Evolutionary conservation across 37 sponge, comb jelly and placozoan genomes (phyloP).

Genomic region (Aplysina aerophoba): DNA sequence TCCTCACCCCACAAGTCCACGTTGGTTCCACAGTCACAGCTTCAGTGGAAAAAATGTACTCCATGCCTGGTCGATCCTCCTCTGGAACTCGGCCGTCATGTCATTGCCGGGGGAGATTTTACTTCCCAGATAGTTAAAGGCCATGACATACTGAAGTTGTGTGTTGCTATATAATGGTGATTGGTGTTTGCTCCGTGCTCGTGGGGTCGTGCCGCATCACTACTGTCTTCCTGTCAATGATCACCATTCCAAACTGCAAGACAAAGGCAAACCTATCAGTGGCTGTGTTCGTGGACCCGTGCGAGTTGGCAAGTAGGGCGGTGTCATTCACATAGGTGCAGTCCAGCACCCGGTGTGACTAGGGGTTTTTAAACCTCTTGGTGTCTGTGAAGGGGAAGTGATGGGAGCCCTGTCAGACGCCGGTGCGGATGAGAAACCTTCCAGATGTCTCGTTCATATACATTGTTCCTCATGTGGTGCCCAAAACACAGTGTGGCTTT

Average conservation of each 20-base stretch:
- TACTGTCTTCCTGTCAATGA: neutral
- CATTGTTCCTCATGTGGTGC: too few relatives aligned
- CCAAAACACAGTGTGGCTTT: neutral
- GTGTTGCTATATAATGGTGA: conserved; percentile 8
- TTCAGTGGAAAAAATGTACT: neutral
- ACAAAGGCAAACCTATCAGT: conserved; percentile 27
- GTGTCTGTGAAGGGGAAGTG: neutral
- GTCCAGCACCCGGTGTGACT: too few relatives aligned
- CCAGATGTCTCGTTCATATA: neutral
- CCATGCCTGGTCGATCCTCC: neutral
- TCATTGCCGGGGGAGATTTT: neutral
- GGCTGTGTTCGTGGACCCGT: too few relatives aligned
- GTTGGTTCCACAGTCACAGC: neutral
- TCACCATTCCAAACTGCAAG: conserved; percentile 11
- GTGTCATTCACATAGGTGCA: too few relatives aligned
- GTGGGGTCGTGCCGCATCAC: conserved; percentile 12
- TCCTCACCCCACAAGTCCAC: conserved; percentile 12
- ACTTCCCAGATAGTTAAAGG: neutral
- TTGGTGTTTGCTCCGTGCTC: neutral
- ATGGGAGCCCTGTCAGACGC: neutral
- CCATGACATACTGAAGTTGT: too few relatives aligned
- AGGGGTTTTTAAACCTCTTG: too few relatives aligned
- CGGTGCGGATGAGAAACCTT: neutral
- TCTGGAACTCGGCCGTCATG: conserved; percentile 4
- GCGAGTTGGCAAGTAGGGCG: too few relatives aligned